Base-by-base conservation (phyloP, 2,113 vertebrate genomes). In the Heterocephalus glaber region DNA sequence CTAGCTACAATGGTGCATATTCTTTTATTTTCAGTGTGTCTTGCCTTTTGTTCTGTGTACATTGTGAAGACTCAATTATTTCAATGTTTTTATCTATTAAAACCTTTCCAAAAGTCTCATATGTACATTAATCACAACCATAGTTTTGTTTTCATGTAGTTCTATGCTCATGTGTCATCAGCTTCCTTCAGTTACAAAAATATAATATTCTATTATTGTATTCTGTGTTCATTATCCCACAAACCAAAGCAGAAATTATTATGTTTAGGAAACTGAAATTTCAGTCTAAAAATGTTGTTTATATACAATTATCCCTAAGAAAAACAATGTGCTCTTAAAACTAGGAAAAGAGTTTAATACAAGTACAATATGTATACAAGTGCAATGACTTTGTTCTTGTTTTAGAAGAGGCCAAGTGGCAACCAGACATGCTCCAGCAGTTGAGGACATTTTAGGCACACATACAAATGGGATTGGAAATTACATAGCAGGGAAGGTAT, bases 221-320 rank as follows among this genome's bases (percentile, higher is more conserved):
- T 70, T 12, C 12, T 72, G 30, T 77, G 14, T 80, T 89, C 30
- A 63, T 95, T 74, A 68, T 61, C 41, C 19, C 5, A 26, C 41
- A 58, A 61, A 61, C 33, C 76, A 96, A 96, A 81, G 20, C 60
- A 89, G 44, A 88, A 56, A 16, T n/a, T 92, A 44, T 35, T 70
- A 77, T 81, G 41, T 85, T 70, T 68, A 79, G n/a, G 28, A 89
- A 86, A 86, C 33, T 30, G 13, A 65, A 81, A 4, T 60, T 86
- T 54, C 58, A 52, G 20, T 87, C 41, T 89, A 68, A 86, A 93
- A n/a, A 30, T 63, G 26, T 49, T 54, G 12, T 92, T 90, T 54
- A 54, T n/a, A 66, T 74, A 60, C 83, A 92, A 80, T 80, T 74
- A 68, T 93, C 38, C 56, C 77, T 79, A 68, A 68, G 8, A 41